Conservation (phyloP, 2,797 vertebrate species). For the Rhynchotus rufescens region DNA sequence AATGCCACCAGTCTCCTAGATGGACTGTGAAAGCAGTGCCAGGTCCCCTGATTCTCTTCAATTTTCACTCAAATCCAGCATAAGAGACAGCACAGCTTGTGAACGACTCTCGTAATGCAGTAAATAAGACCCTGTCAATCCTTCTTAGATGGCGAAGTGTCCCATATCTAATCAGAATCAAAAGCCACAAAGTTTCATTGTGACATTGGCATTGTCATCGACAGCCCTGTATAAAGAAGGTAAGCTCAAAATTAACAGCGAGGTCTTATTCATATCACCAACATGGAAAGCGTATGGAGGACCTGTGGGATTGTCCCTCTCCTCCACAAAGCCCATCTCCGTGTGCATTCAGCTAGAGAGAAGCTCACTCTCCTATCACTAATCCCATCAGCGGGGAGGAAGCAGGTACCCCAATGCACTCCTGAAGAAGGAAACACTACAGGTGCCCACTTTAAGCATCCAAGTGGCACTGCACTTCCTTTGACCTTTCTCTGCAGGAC, state of each 20-base stretch:
- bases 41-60: not conserved
- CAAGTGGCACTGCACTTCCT: not conserved
- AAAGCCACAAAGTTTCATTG: not conserved
- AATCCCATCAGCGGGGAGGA: not conserved
- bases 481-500: not conserved
- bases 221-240: not conserved
- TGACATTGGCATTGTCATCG: not conserved
- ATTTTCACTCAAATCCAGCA: not conserved
- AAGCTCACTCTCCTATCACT: not conserved
- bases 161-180: not conserved
- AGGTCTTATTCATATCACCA: too few relatives aligned
- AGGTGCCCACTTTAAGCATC: not conserved
- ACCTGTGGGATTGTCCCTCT: not conserved
- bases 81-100: not conserved
- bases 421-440: not conserved
- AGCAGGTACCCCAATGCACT: not conserved
- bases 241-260: not conserved
- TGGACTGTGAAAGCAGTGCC: not conserved
- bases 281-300: not conserved
- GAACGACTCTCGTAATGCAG: not conserved
- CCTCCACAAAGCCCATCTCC: not conserved
- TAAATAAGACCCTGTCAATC: not conserved
- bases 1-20: not conserved
- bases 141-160: not conserved
- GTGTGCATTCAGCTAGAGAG: not conserved